Evolutionary conservation across 2,113 vertebrate species (phyloP).

Genomic region (Acinonyx jubatus): DNA sequence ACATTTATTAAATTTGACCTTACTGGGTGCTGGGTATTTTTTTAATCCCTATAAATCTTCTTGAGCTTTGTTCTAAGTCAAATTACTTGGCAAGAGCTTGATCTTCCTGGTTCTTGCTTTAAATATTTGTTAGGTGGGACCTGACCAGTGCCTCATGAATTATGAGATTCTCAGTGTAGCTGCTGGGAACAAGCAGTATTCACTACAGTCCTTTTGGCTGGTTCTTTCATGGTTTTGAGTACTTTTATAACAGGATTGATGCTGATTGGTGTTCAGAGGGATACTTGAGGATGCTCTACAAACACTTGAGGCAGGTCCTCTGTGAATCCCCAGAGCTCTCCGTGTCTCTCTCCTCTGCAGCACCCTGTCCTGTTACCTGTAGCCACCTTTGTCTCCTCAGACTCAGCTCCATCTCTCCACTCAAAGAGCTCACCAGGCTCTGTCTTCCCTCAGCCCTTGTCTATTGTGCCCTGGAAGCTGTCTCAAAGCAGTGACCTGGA

Average conservation of each 20-base stretch:
- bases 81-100: not conserved
- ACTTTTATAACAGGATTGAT: not conserved
- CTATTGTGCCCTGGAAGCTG: too few relatives aligned
- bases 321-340: not conserved
- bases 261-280: not conserved
- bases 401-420: not conserved
- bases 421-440: not conserved
- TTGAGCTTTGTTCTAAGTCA: not conserved
- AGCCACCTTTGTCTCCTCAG: not conserved
- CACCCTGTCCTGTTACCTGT: too few relatives aligned
- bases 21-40: not conserved
- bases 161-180: not conserved
- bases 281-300: not conserved
- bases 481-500: not conserved
- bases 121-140: not conserved
- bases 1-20: not conserved
- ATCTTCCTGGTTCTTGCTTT: not conserved
- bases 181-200: not conserved
- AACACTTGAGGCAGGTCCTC: not conserved
- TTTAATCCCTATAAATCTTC: not conserved
- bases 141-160: not conserved
- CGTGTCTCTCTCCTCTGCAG: not conserved
- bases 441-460: too few relatives aligned
- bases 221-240: not conserved
- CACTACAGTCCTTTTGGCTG: not conserved